Conservation (phyloP, 2,113 vertebrate genomes). For the Calidris pygmaea region DNA sequence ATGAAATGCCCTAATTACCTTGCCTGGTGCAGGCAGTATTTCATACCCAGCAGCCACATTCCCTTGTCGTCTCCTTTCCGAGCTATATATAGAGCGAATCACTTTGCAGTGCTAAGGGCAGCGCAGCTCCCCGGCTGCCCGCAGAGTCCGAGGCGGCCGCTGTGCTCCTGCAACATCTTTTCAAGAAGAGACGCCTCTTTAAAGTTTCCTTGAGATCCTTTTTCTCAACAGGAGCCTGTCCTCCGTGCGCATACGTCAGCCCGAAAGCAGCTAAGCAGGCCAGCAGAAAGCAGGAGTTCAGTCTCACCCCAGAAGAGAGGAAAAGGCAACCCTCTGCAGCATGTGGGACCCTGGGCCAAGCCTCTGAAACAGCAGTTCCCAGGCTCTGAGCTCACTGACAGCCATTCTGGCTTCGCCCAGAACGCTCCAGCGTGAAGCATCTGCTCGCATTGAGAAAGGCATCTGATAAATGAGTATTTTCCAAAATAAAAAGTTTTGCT, state of each 20-base stretch:
- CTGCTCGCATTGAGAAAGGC: background rate
- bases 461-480: background rate
- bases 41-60: background rate
- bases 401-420: accelerated
- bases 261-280: background rate
- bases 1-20: background rate
- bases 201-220: background rate
- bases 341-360: background rate
- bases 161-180: background rate
- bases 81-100: background rate
- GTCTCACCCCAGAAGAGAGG: background rate
- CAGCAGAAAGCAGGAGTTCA: background rate
- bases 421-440: background rate
- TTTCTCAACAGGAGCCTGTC: background rate
- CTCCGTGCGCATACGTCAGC: accelerated
- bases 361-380: background rate
- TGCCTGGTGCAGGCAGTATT: background rate
- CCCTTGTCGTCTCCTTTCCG: background rate
- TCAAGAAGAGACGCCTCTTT: background rate
- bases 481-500: background rate
- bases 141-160: accelerated
- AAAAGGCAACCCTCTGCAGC: background rate
- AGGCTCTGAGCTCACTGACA: background rate
- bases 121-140: background rate
- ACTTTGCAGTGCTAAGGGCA: background rate